Base-by-base conservation (phyloP, 2,888 invertebrate species). In the Aleiodes testaceus region DNA sequence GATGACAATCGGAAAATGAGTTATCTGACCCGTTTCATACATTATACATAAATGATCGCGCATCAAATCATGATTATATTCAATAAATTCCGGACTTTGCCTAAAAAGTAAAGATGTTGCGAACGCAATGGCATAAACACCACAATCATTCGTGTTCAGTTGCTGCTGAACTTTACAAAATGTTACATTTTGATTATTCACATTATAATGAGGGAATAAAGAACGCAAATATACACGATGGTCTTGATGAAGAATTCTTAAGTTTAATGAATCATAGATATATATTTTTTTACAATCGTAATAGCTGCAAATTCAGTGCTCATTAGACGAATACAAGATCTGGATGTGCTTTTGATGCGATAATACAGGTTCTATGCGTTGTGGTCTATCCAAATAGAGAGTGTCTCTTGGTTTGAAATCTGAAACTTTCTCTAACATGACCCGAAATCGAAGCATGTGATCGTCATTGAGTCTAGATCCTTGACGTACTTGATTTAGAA, bases 91-190 rank as follows among this genome's bases (percentile, higher is more conserved):
- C 7, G 67, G 71, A 50, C 50, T 67, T 11, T 49, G 44, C 3
- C 44, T 22, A 36, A 20, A 63, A 20, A 71, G 14, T 2, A 71
- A 11, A 30, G 71, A 61, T 5, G 30, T 50, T n/a, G 71, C 71
- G 16, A 71, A 71, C 47, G 71, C 71, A 30, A 71, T 67, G n/a
- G 63, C 55, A 52, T 66, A 71, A 11, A 63, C 66, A 26, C 71
- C 63, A 52, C 71, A 71, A 18, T 71, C 66, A 12, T 50, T n/a
- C 18, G 9, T 9, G 42, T 71, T 71, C 9, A 26, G 42, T 66
- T 71, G 71, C 12, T 61, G 36, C n/a, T 71, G 71, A 44, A 71
- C 71, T 61, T 20, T 16, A 1, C 55, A 49, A 36, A 70, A 70
- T 14, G 26, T 20, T 1, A 63, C 20, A 12, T 16, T 44, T 9